Conservation (phyloP, 64 coral and sea anemone species). For the Anthopleura sola region DNA sequence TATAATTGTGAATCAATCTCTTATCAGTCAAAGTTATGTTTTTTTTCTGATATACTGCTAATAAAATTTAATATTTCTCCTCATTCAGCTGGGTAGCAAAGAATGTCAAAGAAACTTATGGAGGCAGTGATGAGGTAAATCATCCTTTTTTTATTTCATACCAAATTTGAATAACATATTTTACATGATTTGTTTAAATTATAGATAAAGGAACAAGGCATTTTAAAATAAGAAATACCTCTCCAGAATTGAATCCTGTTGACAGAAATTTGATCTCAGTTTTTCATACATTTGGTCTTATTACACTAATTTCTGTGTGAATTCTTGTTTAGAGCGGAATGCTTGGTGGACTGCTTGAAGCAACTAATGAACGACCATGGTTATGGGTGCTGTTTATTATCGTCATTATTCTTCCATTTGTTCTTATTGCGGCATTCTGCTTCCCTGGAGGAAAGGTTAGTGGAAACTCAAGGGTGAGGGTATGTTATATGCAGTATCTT, state of each 20-base stretch:
- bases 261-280: no score
- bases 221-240: not conserved
- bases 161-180: no score
- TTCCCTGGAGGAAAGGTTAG: conserved; percentile 94
- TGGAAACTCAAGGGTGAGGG: not conserved
- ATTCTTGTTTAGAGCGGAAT: conserved; percentile 55
- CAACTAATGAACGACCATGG: conserved; percentile 96
- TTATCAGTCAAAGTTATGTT: no score
- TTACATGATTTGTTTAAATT: no score
- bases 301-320: not conserved
- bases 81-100: conserved; percentile 75
- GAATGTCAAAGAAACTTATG: conserved; percentile 86
- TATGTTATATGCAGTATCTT: not conserved
- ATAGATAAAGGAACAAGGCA: no score
- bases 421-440: conserved; percentile 93
- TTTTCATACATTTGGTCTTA: not conserved
- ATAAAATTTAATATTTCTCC: not conserved
- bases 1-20: not conserved
- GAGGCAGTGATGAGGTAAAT: conserved; percentile 68
- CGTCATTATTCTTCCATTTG: conserved; percentile 94
- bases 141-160: no score
- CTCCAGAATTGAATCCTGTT: not conserved
- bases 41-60: not conserved
- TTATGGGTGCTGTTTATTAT: conserved; percentile 98
- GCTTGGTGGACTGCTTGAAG: conserved; percentile 80